Evolutionary conservation across 1,140 invertebrate species (phyloP), one percentile per base, ranked within the genome.

Genomic region (Watersipora subatra): DNA sequence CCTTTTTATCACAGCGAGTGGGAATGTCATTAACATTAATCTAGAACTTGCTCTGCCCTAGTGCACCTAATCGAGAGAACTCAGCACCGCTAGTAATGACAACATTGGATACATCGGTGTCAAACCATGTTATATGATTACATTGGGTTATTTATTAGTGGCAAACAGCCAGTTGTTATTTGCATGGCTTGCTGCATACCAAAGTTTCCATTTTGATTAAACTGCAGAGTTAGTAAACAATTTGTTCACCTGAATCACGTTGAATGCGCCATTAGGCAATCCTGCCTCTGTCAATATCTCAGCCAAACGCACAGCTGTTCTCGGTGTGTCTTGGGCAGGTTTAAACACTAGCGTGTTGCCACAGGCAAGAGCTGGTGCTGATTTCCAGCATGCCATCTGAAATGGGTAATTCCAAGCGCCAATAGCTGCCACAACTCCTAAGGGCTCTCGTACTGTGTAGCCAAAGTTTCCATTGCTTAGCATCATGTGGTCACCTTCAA

Each of bases 381-480:
- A 78, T 67, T 79, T 80, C 76, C 76, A 85, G 2, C 79, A 67
- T 12, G 80, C 81, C 71, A 83, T 84, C 67, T 85, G 84, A 64
- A 85, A 80, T 17, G 84, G 84, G 67, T 84, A 85, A 70, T 85
- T 85, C 84, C 84, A 85, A 1, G 84, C 84, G 2, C 84, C 84
- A 68, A 84, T 80, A 17, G 76, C 83, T 22, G 76, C 84, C 27
- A 83, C 78, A 1, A 85, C 83, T 2, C 84, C 84, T 2, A 84
- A 69, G 19, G 84, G 83, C 70, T 85, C 83, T 28, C 82, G 69
- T 3, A 75, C 69, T 7, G 81, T 81, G 71, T 80, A 78, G 20
- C 75, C 77, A 73, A 82, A 83, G 34, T 70, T 75, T 12, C 78
- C 78, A 57, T 71, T 71, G 2, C 72, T 28, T 25, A 82, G 64